These are phyloP conservation scores for Tapera naevia DNA, from an alignment of 2,797 vertebrate genomes.

Conservation along the genomic window DNA sequence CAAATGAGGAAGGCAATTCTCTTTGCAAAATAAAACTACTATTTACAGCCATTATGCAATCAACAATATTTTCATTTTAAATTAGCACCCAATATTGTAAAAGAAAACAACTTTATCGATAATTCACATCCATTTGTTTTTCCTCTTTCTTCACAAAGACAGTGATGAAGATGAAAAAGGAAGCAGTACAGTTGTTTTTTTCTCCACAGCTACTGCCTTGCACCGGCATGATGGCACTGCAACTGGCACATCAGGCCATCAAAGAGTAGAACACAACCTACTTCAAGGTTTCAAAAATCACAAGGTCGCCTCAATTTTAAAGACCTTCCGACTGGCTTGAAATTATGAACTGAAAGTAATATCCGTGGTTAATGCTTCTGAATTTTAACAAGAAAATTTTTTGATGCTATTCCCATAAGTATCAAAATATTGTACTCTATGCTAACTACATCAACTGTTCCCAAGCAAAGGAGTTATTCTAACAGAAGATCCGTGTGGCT, in stretches of 20 bases:
- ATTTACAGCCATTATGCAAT: not conserved
- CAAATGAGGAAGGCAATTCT: not conserved
- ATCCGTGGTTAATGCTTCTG: not conserved
- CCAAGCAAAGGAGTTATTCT: not conserved
- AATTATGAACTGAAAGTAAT: not conserved
- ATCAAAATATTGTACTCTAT: not conserved
- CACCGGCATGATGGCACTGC: not conserved
- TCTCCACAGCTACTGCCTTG: not conserved
- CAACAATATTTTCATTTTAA: not conserved
- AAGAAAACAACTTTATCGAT: not conserved
- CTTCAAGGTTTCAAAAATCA: not conserved
- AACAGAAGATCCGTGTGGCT: not conserved
- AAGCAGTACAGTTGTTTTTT: accelerated
- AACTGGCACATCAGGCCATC: not conserved
- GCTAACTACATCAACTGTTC: not conserved
- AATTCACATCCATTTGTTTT: not conserved
- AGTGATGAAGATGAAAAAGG: not conserved
- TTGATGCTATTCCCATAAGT: not conserved
- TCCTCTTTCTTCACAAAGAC: not conserved
- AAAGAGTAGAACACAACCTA: not conserved
- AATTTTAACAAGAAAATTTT: not conserved
- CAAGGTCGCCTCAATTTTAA: not conserved
- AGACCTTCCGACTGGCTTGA: not conserved
- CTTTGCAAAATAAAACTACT: not conserved
- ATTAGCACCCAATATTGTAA: accelerated